These are phyloP conservation scores for Pipistrellus pipistrellus DNA, from an alignment of 2,797 vertebrate species.

Conservation along the genomic window DNA sequence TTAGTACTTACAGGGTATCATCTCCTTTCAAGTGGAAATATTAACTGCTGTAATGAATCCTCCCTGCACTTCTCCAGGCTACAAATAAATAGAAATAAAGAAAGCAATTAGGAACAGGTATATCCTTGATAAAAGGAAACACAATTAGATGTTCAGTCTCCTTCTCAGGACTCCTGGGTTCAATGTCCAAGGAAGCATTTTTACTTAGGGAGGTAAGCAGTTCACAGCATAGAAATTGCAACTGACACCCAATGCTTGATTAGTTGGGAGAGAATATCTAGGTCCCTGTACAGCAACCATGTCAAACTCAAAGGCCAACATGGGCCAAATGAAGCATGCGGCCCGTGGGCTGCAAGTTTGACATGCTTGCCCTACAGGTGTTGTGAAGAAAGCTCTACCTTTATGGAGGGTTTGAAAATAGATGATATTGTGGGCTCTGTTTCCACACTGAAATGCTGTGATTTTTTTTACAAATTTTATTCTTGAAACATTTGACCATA, in stretches of 20 bases:
- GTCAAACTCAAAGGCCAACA: too few relatives aligned
- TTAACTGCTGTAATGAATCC: slow-evolving; percentile 79
- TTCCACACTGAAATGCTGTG: neutral
- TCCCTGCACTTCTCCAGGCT: slow-evolving; percentile 67
- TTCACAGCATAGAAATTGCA: neutral
- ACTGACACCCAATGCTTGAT: neutral
- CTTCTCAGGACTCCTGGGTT: slow-evolving; percentile 67
- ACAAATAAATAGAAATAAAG: slow-evolving; percentile 78
- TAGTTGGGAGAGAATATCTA: neutral
- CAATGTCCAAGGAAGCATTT: neutral
- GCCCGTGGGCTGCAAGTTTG: too few relatives aligned
- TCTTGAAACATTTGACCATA: neutral
- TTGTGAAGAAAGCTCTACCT: neutral
- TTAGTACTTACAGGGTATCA: slow-evolving; percentile 72
- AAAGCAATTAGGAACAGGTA: slow-evolving; percentile 76
- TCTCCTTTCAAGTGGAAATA: slow-evolving; percentile 77
- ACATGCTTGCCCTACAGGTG: neutral
- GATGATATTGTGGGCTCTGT: neutral
- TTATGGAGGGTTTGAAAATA: neutral
- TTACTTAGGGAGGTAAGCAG: neutral
- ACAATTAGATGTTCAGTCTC: slow-evolving; percentile 24
- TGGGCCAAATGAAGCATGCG: too few relatives aligned
- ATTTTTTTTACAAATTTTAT: neutral
- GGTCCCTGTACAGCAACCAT: neutral
- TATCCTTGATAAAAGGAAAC: slow-evolving; percentile 59